Evolutionary conservation across 2,113 vertebrate genomes (phyloP).

Genomic region (Tachysurus vachellii): DNA sequence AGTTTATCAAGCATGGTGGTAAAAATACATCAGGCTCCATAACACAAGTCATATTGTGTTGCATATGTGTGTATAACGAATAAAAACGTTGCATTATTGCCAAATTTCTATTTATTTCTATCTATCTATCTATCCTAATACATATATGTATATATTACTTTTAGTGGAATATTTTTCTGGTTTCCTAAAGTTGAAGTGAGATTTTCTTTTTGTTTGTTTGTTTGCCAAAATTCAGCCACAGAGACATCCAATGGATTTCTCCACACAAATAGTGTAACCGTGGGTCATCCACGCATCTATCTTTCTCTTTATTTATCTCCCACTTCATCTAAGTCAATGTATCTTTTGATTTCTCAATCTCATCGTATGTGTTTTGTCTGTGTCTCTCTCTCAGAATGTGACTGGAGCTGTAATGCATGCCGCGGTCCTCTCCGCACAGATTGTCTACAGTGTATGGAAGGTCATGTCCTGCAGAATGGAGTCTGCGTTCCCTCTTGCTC

Average conservation of each 20-base stretch:
- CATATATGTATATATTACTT: too few relatives aligned
- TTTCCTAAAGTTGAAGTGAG: neutral
- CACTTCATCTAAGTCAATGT: neutral
- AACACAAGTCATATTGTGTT: neutral
- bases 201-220: neutral
- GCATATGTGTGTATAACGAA: neutral
- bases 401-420: slow-evolving; percentile 92
- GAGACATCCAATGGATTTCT: neutral
- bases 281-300: neutral
- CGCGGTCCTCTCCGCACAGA: slow-evolving; percentile 81
- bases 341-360: neutral
- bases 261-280: neutral
- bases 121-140: too few relatives aligned
- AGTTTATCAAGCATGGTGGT: neutral
- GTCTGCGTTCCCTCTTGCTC: slow-evolving; percentile 81
- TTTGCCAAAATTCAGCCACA: neutral
- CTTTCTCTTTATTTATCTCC: neutral
- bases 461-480: slow-evolving; percentile 80
- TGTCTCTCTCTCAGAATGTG: slow-evolving; percentile 81
- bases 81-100: neutral
- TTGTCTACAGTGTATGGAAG: slow-evolving; percentile 94
- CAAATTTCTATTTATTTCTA: neutral
- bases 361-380: neutral
- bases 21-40: neutral
- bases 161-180: neutral